These are phyloP conservation scores for Sipha maydis DNA, from an alignment of 2,888 invertebrate genomes.

Conservation along the genomic window DNA sequence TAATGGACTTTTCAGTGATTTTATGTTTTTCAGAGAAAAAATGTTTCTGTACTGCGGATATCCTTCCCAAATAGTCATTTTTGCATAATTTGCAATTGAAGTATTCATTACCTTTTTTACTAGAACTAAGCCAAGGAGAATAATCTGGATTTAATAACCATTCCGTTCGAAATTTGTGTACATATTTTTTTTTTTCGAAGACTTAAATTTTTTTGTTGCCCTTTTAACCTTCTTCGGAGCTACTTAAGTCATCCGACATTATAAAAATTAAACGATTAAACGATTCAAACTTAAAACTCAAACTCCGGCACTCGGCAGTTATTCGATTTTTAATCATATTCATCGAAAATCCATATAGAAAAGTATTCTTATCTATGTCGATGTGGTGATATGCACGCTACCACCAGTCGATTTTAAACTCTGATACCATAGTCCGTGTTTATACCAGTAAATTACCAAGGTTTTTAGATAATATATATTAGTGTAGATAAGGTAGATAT, in stretches of 20 bases:
- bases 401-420: too few species aligned
- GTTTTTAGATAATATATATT: too few species aligned
- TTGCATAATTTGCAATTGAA: neutral
- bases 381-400: too few species aligned
- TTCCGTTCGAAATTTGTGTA: neutral
- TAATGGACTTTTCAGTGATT: neutral
- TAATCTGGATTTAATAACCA: neutral
- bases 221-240: neutral
- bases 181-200: neutral
- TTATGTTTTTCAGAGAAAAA: constrained; percentile 6
- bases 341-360: too few species aligned
- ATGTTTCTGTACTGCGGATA: neutral
- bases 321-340: too few species aligned
- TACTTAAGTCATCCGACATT: constrained; percentile 6
- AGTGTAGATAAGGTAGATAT: too few species aligned
- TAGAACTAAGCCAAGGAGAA: neutral
- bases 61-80: too few species aligned
- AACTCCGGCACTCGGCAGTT: too few species aligned
- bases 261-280: constrained; percentile 62
- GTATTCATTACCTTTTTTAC: neutral
- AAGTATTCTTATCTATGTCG: too few species aligned
- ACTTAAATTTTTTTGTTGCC: neutral
- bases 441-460: too few species aligned
- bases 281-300: constrained; percentile 68
- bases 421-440: too few species aligned